Conservation (phyloP, 2,113 vertebrate genomes). For the Lophotis ruficrista region DNA sequence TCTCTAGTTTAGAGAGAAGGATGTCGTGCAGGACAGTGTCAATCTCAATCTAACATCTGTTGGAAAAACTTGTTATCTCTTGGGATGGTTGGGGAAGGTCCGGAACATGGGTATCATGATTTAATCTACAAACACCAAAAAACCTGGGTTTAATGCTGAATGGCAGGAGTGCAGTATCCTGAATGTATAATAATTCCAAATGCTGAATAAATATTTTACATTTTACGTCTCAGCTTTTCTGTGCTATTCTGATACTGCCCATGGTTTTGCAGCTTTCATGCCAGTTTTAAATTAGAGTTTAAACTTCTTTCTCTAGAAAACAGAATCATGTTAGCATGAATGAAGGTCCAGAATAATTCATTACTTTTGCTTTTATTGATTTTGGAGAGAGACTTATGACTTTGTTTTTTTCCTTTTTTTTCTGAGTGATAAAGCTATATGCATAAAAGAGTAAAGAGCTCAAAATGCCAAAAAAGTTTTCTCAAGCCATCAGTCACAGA, state of each 20-base stretch:
- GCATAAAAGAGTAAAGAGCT: not conserved
- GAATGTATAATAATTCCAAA: not conserved
- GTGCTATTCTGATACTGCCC: not conserved
- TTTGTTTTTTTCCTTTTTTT: not conserved
- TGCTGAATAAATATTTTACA: not conserved
- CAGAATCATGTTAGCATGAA: not conserved
- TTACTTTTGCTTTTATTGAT: constrained; percentile 37
- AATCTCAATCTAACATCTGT: not conserved
- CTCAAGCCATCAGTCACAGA: not conserved
- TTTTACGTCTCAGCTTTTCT: not conserved
- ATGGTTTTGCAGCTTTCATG: not conserved
- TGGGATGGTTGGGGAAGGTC: not conserved
- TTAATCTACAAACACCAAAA: not conserved
- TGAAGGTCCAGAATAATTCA: not conserved
- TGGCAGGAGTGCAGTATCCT: not conserved
- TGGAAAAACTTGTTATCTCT: not conserved
- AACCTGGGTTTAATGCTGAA: not conserved
- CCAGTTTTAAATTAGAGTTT: not conserved
- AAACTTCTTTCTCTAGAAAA: not conserved
- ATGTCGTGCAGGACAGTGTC: too few species aligned
- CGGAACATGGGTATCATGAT: not conserved
- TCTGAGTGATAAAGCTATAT: not conserved
- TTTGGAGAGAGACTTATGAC: constrained; percentile 22
- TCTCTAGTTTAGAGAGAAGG: too few species aligned
- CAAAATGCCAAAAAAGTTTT: constrained; percentile 27